Evolutionary conservation across 2,113 vertebrate genomes (phyloP).

Genomic region (Takifugu flavidus): DNA sequence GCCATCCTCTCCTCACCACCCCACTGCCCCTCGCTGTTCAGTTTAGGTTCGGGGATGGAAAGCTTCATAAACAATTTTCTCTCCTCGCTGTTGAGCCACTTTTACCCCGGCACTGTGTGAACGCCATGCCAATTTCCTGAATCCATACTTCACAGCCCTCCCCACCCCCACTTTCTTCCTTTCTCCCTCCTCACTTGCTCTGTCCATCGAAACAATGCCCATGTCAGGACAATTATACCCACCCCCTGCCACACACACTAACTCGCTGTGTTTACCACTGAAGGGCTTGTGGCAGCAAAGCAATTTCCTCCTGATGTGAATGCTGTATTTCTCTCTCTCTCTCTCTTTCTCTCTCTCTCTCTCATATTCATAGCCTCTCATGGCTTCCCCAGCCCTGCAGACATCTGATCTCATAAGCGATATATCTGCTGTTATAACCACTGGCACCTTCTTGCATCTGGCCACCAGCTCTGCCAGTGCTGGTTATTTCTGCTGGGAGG

Average conservation of each 20-base stretch:
- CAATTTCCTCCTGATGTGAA: slow-evolving; percentile 75
- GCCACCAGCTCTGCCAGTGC: slow-evolving; percentile 70
- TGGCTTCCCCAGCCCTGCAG: slow-evolving; percentile 65
- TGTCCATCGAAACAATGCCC: slow-evolving; percentile 75
- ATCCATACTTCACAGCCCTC: slow-evolving; percentile 73
- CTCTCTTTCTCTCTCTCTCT: slow-evolving; percentile 35
- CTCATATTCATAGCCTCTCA: slow-evolving; percentile 60
- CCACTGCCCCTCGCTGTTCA: slow-evolving; percentile 52
- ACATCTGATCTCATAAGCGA: slow-evolving; percentile 79
- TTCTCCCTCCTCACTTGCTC: slow-evolving; percentile 56
- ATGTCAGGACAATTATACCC: slow-evolving; percentile 74
- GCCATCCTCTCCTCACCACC: slow-evolving; percentile 20
- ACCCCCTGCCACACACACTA: slow-evolving; percentile 65
- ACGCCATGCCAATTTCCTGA: slow-evolving; percentile 78
- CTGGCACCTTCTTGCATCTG: slow-evolving; percentile 70
- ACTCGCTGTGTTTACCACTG: slow-evolving; percentile 70
- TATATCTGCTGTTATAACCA: slow-evolving; percentile 75
- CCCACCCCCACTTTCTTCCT: slow-evolving; percentile 45
- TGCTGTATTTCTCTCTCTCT: slow-evolving; percentile 47
- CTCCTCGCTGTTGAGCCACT: slow-evolving; percentile 65
- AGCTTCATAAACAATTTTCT: slow-evolving; percentile 80
- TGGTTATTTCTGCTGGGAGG: slow-evolving; percentile 73
- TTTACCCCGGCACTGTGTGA: slow-evolving; percentile 71
- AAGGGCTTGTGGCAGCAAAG: slow-evolving; percentile 73
- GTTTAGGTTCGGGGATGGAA: slow-evolving; percentile 74